Evolutionary conservation across 2,113 vertebrate species (phyloP).

Genomic region (Salvelinus alpinus): DNA sequence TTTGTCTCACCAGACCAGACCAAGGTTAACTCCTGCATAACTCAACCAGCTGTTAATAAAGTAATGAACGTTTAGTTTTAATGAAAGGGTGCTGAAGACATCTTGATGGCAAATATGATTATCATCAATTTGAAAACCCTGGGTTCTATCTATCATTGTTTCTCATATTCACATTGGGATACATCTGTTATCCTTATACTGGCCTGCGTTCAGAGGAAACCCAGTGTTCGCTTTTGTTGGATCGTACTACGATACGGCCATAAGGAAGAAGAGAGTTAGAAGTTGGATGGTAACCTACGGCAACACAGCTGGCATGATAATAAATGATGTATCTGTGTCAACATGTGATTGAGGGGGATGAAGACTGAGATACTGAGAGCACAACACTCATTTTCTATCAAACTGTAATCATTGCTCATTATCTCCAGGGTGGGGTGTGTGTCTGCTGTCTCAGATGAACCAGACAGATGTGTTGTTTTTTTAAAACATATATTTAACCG

Average conservation of each 20-base stretch:
- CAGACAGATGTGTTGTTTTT: neutral
- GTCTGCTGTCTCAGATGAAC: slow-evolving; percentile 4
- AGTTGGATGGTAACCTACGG: slow-evolving; percentile 3
- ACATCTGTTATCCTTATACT: too few relatives aligned
- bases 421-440: slow-evolving; percentile 18
- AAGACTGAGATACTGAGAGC: neutral
- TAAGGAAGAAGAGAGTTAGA: neutral
- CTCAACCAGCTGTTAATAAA: too few relatives aligned
- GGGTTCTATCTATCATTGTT: too few relatives aligned
- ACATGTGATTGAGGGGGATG: slow-evolving; percentile 18
- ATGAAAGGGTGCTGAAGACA: too few relatives aligned
- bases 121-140: too few relatives aligned
- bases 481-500: neutral
- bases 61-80: too few relatives aligned
- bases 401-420: slow-evolving; percentile 18
- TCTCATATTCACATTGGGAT: too few relatives aligned
- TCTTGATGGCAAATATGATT: too few relatives aligned
- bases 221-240: neutral
- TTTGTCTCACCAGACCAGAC: slow-evolving; percentile 10
- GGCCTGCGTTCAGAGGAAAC: neutral
- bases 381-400: slow-evolving; percentile 33
- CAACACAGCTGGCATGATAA: slow-evolving; percentile 35
- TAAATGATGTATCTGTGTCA: slow-evolving; percentile 10
- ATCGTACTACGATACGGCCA: neutral
- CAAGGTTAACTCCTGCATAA: neutral